Evolutionary conservation across 1,140 invertebrate genomes (phyloP), one percentile per base, ranked within the genome.

Genomic region (Drosophila serrata): DNA sequence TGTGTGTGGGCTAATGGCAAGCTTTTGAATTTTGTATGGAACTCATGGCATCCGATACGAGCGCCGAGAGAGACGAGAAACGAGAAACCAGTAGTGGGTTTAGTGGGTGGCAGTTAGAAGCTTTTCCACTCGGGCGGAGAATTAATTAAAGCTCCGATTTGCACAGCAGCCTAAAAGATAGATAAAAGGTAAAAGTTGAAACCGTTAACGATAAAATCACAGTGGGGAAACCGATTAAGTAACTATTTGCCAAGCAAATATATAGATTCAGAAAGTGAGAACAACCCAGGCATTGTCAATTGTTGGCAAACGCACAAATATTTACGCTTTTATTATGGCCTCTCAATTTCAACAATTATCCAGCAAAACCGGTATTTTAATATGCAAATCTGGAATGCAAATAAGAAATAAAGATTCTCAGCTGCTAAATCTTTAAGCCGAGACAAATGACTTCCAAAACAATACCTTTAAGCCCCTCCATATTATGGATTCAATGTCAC

Each of bases 1-100:
- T 62, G 48, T 46, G 48, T 46, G 55, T 46, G 48, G 35, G 53
- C 63, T 72, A 68, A 86, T 82, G 79, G 67, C 64, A 82, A 86
- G 79, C 82, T 82, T 77, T 49, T 82, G 37, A 64, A 73, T 73
- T 76, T 63, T 60, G 63, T 51, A 64, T 68, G 65, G 40, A 15
- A 58, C 72, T 68, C 51, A 67, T 53, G 81, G 75, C 33, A 55
- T 55, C 45, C 22, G 45, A 46, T 24, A 46, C 43, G 43, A 48
- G 46, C 24, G 46, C 27, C 48, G 19, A 35, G 35, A 35, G 35
- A 64, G 46, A 29, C 27, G 42, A 63, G 59, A 42, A 42, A 51
- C 45, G 35, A 62, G 62, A 61, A 65, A 37, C 63, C 63, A 65
- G 40, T 42, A 57, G 74, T 49, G 45, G 70, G 24, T 61, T 75